Conservation (phyloP, 2,888 invertebrate species). For the Synergus japonicus region DNA sequence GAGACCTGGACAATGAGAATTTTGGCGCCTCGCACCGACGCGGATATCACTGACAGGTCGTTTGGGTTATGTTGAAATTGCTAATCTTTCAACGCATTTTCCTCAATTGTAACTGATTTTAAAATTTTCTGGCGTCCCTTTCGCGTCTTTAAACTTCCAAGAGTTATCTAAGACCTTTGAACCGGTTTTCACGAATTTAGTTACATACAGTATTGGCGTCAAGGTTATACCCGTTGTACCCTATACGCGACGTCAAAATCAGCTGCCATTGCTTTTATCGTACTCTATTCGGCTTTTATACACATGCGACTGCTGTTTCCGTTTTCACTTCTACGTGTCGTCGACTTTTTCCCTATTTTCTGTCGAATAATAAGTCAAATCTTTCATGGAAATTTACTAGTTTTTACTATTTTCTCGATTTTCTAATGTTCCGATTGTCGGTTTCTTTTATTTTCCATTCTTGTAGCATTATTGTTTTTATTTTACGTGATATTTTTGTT, state of each 20-base stretch:
- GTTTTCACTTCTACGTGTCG: neutral
- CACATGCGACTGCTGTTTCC: conserved; percentile 11
- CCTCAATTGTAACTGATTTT: neutral
- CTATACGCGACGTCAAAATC: conserved; percentile 65
- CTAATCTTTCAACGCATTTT: neutral
- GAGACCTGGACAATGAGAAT: conserved; percentile 11
- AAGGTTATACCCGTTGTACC: conserved; percentile 50
- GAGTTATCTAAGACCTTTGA: neutral
- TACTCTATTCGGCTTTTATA: neutral
- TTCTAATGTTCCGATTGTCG: conserved; percentile 1
- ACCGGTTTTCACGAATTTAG: neutral
- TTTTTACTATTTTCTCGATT: neutral
- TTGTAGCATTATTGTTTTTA: conserved; percentile 35
- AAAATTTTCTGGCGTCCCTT: neutral
- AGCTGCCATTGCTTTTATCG: conserved; percentile 72
- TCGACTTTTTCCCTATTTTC: neutral
- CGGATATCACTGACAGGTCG: conserved; percentile 28
- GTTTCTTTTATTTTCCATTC: conserved; percentile 37
- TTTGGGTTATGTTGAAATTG: conserved; percentile 19
- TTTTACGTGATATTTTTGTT: neutral
- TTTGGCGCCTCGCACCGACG: conserved; percentile 36
- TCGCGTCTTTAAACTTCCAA: neutral
- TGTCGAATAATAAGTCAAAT: neutral
- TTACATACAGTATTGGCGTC: conserved; percentile 29
- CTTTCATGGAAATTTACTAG: neutral